These are phyloP conservation scores for Triplophysa dalaica DNA, from an alignment of 2,113 vertebrate genomes.

Conservation along the genomic window DNA sequence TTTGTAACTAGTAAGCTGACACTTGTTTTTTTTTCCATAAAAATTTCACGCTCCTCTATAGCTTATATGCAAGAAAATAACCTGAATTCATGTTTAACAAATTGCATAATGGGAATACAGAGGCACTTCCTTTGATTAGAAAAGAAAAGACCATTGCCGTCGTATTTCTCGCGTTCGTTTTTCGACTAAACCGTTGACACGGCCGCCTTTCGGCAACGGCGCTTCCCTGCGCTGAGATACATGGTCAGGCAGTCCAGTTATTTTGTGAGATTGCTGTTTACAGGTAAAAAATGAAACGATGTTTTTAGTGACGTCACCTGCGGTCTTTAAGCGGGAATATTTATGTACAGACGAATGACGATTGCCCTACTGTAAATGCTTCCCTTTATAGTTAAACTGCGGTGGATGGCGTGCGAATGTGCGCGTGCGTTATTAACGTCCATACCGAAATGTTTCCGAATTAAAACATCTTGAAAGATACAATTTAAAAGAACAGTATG, in stretches of 20 bases:
- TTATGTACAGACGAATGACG: slow-evolving; percentile 69
- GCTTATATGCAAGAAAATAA: slow-evolving; percentile 82
- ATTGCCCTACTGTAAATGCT: slow-evolving; percentile 68
- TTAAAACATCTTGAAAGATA: neutral
- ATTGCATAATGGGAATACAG: slow-evolving; percentile 85
- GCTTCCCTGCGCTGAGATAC: slow-evolving; percentile 74
- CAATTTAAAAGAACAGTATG: slow-evolving; percentile 31
- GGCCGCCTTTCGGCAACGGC: slow-evolving; percentile 61
- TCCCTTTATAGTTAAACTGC: slow-evolving; percentile 68
- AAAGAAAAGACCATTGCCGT: slow-evolving; percentile 73
- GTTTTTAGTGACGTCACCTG: slow-evolving; percentile 13
- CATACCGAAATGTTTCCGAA: slow-evolving; percentile 8
- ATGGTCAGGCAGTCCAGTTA: slow-evolving; percentile 82
- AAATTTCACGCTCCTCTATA: slow-evolving; percentile 73
- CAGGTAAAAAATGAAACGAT: slow-evolving; percentile 23
- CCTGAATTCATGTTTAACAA: slow-evolving; percentile 83
- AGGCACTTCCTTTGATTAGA: slow-evolving; percentile 83
- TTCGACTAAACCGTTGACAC: slow-evolving; percentile 68
- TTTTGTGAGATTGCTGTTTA: slow-evolving; percentile 71
- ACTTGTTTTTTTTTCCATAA: slow-evolving; percentile 64
- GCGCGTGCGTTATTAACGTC: slow-evolving; percentile 20
- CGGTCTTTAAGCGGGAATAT: slow-evolving; percentile 47
- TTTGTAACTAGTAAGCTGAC: slow-evolving; percentile 76
- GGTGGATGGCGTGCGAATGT: slow-evolving; percentile 7
- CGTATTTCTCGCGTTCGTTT: slow-evolving; percentile 61